Evolutionary conservation across 2,113 vertebrate species (phyloP).

Genomic region (Ptilorrhoa leucosticta): DNA sequence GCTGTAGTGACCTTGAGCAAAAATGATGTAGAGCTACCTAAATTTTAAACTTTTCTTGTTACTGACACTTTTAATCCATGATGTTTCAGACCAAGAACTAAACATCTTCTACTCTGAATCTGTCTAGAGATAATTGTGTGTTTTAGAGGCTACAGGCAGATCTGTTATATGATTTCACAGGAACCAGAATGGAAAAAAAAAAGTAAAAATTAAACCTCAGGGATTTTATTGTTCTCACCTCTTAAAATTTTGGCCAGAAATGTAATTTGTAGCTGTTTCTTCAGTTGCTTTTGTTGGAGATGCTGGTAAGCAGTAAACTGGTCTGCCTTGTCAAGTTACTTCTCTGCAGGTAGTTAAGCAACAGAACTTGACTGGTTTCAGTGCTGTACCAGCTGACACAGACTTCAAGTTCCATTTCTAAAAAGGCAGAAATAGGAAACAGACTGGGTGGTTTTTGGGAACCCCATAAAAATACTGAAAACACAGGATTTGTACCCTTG

Average conservation of each 20-base stretch:
- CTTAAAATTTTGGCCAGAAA: neutral
- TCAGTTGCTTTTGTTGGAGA: neutral
- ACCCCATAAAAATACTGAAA: neutral
- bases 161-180: neutral
- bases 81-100: neutral
- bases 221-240: neutral
- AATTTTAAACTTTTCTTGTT: neutral
- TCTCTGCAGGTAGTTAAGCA: neutral
- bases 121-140: neutral
- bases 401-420: neutral
- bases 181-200: neutral
- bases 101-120: neutral
- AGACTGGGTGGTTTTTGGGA: neutral
- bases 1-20: neutral
- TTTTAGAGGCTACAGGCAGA: neutral
- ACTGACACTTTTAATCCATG: neutral
- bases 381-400: neutral
- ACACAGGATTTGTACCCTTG: neutral
- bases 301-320: neutral
- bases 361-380: neutral
- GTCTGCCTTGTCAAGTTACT: neutral
- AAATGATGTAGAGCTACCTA: neutral
- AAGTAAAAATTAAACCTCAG: neutral
- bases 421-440: neutral
- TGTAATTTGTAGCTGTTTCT: neutral